phyloP scores from a whole-genome alignment of 53 echinoderm and acorn worm genomes.

The Crossaster papposus region DNA sequence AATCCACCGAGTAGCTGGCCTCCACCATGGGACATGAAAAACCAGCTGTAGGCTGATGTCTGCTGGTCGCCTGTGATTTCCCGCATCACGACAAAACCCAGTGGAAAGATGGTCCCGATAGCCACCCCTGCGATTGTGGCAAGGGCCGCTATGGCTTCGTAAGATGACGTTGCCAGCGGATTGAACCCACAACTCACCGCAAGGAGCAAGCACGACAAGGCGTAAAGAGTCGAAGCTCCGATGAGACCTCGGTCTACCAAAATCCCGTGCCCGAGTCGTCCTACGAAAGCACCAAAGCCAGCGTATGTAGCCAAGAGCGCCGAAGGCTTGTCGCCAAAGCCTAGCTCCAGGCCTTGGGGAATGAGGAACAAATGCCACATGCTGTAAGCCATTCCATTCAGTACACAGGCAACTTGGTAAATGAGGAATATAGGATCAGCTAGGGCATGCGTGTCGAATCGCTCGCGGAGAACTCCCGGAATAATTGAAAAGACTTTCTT shows the following conservation, averaged over 20 bases:
- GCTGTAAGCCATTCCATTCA: not conserved
- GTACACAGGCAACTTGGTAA: not conserved
- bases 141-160: not conserved
- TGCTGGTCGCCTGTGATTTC: conserved; percentile 2
- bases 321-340: not conserved
- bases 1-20: conserved; percentile 12
- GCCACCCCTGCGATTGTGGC: not conserved
- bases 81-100: not conserved
- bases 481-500: not conserved
- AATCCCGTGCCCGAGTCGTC: conserved; percentile 32
- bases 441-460: not conserved
- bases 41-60: conserved; percentile 28
- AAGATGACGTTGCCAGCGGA: conserved; percentile 12
- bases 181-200: not conserved
- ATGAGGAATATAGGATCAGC: not conserved
- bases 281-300: not conserved
- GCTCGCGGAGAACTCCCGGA: not conserved
- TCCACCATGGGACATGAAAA: conserved; percentile 2
- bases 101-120: not conserved
- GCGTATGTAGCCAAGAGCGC: conserved; percentile 31
- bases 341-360: conserved; percentile 34
- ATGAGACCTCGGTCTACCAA: conserved; percentile 16
- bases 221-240: not conserved
- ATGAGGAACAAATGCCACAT: conserved; percentile 51
- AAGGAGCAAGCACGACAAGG: not conserved